Conservation (phyloP, 2,113 vertebrate genomes). For the Tachysurus fulvidraco region DNA sequence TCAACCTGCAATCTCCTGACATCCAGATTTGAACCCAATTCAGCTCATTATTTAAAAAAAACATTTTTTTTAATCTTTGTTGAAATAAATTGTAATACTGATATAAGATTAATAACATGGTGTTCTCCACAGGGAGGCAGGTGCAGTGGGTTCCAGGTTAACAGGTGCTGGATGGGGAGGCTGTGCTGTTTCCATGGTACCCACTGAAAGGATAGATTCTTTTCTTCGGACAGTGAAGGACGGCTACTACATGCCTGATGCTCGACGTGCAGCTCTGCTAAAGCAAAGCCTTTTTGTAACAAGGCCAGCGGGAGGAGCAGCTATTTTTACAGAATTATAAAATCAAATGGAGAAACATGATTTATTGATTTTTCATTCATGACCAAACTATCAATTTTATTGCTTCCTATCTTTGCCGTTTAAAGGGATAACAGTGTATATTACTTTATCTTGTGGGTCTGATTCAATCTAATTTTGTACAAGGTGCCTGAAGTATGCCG, state of each 20-base stretch:
- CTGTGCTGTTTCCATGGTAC: conserved; percentile 94
- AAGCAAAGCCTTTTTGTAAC: conserved; percentile 86
- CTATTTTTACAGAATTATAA: conserved; percentile 82
- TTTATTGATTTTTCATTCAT: not conserved
- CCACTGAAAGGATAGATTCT: conserved; percentile 75
- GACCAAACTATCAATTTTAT: not conserved
- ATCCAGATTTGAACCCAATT: not conserved
- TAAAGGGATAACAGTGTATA: conserved; percentile 3
- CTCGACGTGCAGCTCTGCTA: conserved; percentile 66
- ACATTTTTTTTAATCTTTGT: not conserved
- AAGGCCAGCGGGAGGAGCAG: conserved; percentile 88
- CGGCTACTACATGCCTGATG: conserved; percentile 77
- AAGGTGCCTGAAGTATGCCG: not conserved
- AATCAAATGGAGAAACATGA: not conserved
- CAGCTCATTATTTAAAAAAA: not conserved
- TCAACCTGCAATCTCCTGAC: not conserved
- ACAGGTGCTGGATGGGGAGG: conserved; percentile 98
- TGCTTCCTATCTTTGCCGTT: not conserved
- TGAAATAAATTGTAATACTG: not conserved
- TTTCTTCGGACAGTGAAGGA: conserved; percentile 83
- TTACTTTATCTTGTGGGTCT: not conserved
- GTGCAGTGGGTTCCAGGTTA: conserved; percentile 89
- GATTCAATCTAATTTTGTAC: not conserved
- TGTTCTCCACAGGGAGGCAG: conserved; percentile 79
- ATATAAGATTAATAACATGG: not conserved